Percentiles rank a stretch among this genome's conserved stretches.
phyloP scores from a whole-genome alignment of 2,888 invertebrate species.

The Tortrix viridana region DNA sequence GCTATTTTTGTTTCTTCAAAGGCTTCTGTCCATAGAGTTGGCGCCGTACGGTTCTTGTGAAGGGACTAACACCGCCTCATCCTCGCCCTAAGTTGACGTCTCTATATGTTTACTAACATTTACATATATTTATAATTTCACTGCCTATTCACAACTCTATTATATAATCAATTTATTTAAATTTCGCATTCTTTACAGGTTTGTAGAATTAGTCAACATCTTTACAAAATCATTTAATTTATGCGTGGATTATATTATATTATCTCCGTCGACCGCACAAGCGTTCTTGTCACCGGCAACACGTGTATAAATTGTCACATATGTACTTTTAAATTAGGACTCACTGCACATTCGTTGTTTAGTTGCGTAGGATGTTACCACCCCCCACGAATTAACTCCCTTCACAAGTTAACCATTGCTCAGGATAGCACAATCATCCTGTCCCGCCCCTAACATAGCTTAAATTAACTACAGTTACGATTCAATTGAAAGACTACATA shows the following conservation, averaged over 20 bases:
- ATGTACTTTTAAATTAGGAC: neutral
- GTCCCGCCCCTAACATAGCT: slow-evolving; percentile 62
- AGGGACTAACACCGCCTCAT: slow-evolving; percentile 56
- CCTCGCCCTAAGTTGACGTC: slow-evolving; percentile 40
- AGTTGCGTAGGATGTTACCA: neutral
- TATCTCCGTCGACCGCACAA: neutral
- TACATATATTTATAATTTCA: slow-evolving; percentile 14
- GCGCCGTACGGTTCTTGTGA: slow-evolving; percentile 55
- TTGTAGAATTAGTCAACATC: slow-evolving; percentile 10
- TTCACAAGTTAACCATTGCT: slow-evolving; percentile 65
- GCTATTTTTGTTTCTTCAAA: slow-evolving; percentile 63
- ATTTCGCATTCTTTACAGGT: slow-evolving; percentile 20
- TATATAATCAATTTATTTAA: neutral
- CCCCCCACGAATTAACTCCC: slow-evolving; percentile 54
- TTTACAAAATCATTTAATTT: too few species aligned
- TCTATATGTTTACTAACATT: slow-evolving; percentile 52
- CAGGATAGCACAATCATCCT: slow-evolving; percentile 74
- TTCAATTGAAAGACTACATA: slow-evolving; percentile 14
- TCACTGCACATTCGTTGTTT: slow-evolving; percentile 8
- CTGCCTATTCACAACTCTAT: slow-evolving; percentile 10
- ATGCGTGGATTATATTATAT: neutral
- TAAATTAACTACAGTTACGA: slow-evolving; percentile 28
- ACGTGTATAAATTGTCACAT: slow-evolving; percentile 30
- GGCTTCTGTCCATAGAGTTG: slow-evolving; percentile 35
- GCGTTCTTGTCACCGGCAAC: slow-evolving; percentile 13